Percentiles rank a stretch among this genome's conserved stretches.
Conservation (phyloP, 2,113 vertebrate genomes). For the Trogon melanurus region DNA sequence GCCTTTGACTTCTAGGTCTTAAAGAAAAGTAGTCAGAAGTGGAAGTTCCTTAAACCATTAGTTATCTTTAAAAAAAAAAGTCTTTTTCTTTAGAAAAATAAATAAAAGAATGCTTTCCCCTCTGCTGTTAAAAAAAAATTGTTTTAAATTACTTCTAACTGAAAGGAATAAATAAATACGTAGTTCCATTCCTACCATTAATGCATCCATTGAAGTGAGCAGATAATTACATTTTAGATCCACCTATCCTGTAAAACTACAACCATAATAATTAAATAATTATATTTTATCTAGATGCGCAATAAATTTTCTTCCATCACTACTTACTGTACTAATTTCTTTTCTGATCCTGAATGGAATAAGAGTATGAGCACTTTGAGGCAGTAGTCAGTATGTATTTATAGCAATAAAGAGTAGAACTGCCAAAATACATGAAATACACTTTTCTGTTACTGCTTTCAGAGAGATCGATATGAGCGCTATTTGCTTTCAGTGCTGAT, state of each 20-base stretch:
- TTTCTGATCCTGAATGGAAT: background rate
- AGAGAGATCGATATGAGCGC: background rate
- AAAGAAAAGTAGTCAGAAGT: background rate
- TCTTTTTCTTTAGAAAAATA: slow-evolving; percentile 1
- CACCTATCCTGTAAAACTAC: background rate
- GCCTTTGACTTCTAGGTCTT: background rate
- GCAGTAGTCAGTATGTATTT: background rate
- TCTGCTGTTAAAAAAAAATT: background rate
- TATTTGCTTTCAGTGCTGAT: background rate
- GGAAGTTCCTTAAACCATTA: background rate
- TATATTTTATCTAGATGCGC: slow-evolving; percentile 3
- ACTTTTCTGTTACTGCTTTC: background rate
- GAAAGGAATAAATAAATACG: background rate
- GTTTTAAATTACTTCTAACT: background rate
- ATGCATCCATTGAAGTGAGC: background rate
- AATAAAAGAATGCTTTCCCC: background rate
- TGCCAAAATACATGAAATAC: slow-evolving; percentile 10
- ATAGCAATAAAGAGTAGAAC: slow-evolving; percentile 6
- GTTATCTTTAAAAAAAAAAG: background rate
- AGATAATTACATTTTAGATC: background rate
- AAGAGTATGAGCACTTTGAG: background rate
- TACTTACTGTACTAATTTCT: background rate
- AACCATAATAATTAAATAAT: background rate
- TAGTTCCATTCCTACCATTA: background rate
- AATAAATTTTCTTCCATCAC: background rate